A percentile compares a stretch with the other conserved stretches of the same genome.
These are phyloP conservation scores for Leguminivora glycinivorella DNA, from an alignment of 1,140 invertebrate species.

Conservation along the genomic window DNA sequence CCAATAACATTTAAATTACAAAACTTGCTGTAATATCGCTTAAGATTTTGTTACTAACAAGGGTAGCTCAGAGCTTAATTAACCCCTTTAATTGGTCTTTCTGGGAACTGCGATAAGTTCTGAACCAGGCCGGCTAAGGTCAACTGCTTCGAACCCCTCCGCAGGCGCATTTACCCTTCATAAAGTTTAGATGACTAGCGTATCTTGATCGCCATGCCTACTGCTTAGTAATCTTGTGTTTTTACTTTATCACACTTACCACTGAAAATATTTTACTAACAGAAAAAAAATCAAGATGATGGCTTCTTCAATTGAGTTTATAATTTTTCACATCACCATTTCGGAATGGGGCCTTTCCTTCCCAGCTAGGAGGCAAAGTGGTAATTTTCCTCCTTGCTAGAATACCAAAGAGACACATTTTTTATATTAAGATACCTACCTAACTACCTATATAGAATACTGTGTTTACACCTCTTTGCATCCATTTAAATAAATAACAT, in stretches of 20 bases:
- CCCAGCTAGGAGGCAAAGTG: no score
- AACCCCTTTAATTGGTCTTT: slow-evolving; percentile 55
- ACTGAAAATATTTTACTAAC: neutral
- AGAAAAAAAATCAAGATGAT: neutral
- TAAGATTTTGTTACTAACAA: slow-evolving; percentile 48
- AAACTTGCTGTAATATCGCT: slow-evolving; percentile 44
- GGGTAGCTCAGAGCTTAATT: slow-evolving; percentile 51
- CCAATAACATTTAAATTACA: neutral
- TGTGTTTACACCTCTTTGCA: no score
- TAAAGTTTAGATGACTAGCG: slow-evolving; percentile 3
- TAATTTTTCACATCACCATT: no score
- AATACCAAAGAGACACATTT: no score
- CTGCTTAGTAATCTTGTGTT: neutral
- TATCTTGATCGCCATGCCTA: neutral
- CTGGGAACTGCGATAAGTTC: slow-evolving; percentile 30
- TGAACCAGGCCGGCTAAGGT: slow-evolving; percentile 2
- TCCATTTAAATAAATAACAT: no score
- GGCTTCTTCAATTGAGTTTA: no score
- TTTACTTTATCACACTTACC: neutral
- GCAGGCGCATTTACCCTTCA: slow-evolving; percentile 21
- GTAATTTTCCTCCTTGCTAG: no score
- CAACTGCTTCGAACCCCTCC: slow-evolving; percentile 2
- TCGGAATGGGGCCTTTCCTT: no score
- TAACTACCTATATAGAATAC: no score
- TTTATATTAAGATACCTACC: no score